Base-by-base conservation (phyloP, 2,888 invertebrate genomes). In the Aromia moschata region DNA sequence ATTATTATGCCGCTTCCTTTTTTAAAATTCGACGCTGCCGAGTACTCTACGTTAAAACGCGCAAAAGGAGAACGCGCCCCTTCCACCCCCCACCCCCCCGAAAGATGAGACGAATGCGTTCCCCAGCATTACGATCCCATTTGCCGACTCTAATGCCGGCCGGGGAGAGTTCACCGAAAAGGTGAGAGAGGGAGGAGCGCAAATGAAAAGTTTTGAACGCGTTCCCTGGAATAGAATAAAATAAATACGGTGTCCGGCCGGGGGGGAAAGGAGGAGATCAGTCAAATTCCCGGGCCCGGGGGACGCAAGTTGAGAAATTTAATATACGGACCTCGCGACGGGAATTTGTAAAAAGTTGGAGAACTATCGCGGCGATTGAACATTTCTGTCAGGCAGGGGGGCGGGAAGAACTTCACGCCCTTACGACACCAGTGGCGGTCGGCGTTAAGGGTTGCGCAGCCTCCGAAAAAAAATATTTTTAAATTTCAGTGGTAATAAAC, bases 271-370 rank as follows among this genome's bases (percentile, higher is more conserved):
- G 62, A 67, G 70, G 68, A 70, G 70, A 69, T 70, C 70, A 69
- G 68, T 70, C 69, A 68, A 71, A 71, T 68, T 69, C 67, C 64
- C 65, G 54, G 51, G 44, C 68, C 62, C 63, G 54, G 41, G 68
- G 67, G 68, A 68, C 58, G 56, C 60, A 62, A 69, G 61, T 68
- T 62, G 56, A 67, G 67, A 70, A 70, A 71, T 71, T 70, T 70
- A 71, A 71, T 71, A 69, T 68, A 68, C 58, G 68, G 62, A n/a
- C 62, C 58, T 62, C 63, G 68, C 62, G 70, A 47, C 38, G 61
- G 60, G 68, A 70, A 70, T 70, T 68, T 67, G 62, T 64, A 70
- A 70, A 66, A 68, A 52, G 52, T 52, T 52, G 15, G 41, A 30
- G 25, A 52, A 52, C 41, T 40, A 52, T 25, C 30, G 17, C 10